Evolutionary conservation across 2,888 invertebrate genomes (phyloP).

Genomic region (Drosophila rubida): DNA sequence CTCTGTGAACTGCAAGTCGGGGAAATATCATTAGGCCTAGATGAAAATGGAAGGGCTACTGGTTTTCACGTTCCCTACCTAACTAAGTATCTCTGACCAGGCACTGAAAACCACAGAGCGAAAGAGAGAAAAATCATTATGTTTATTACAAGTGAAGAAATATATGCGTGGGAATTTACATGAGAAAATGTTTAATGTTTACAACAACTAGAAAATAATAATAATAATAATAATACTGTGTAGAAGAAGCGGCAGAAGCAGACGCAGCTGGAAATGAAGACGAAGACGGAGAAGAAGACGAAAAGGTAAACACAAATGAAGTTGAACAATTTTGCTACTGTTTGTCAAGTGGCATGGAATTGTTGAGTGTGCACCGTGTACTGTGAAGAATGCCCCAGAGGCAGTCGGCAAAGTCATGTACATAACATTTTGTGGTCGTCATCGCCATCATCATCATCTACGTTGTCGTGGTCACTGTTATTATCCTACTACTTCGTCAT

Average conservation of each 20-base stretch:
- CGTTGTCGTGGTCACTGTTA: slow-evolving; percentile 31
- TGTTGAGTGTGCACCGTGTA: slow-evolving; percentile 10
- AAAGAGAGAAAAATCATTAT: slow-evolving; percentile 39
- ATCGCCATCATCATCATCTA: slow-evolving; percentile 28
- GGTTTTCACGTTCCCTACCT: slow-evolving; percentile 20
- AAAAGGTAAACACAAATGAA: slow-evolving; percentile 60
- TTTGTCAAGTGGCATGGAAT: slow-evolving; percentile 48
- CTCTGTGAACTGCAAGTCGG: slow-evolving; percentile 32
- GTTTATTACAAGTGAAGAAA: slow-evolving; percentile 55
- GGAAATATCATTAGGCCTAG: slow-evolving; percentile 43
- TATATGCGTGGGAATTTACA: slow-evolving; percentile 78
- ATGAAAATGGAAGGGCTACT: slow-evolving; percentile 45
- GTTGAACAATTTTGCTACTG: slow-evolving; percentile 74
- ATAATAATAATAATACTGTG: slow-evolving; percentile 7
- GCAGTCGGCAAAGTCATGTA: slow-evolving; percentile 50
- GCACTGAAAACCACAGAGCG: slow-evolving; percentile 28
- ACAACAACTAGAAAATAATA: slow-evolving; percentile 55
- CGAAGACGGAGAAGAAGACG: slow-evolving; percentile 7
- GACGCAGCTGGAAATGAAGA: slow-evolving; percentile 4
- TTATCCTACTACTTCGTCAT: slow-evolving; percentile 33
- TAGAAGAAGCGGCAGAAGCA: slow-evolving; percentile 13
- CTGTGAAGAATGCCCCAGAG: slow-evolving; percentile 45
- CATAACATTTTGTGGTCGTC: slow-evolving; percentile 55
- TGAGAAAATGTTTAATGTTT: slow-evolving; percentile 57
- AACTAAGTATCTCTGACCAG: slow-evolving; percentile 25